Conservation (phyloP, 1,140 invertebrate species). For the Pogonomyrmex barbatus region DNA sequence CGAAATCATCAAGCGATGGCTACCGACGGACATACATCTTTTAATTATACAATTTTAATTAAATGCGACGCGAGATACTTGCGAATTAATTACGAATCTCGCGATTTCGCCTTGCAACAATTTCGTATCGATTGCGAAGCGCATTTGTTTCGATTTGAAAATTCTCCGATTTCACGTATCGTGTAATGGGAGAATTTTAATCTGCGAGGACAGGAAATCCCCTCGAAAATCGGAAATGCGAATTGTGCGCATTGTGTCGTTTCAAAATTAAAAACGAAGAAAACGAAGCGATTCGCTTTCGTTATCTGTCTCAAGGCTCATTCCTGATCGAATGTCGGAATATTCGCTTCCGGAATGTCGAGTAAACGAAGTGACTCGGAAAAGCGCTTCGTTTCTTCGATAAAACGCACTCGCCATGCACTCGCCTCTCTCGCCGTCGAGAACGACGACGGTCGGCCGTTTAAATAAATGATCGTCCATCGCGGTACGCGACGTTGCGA, state of each 20-base stretch:
- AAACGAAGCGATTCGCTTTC: neutral
- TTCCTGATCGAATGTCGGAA: too few relatives aligned
- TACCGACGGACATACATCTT: too few relatives aligned
- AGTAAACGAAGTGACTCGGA: neutral
- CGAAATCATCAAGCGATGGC: too few relatives aligned
- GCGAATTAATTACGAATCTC: too few relatives aligned
- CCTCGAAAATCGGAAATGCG: neutral
- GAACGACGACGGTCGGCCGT: neutral
- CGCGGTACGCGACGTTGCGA: conserved; percentile 1
- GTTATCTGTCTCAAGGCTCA: neutral
- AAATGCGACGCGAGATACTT: too few relatives aligned
- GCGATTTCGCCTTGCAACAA: neutral
- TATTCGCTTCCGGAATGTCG: neutral
- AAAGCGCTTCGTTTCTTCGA: neutral
- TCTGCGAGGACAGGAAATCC: neutral
- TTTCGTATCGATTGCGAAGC: neutral
- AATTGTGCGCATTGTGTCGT: neutral
- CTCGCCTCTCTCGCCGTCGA: neutral
- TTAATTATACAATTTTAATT: too few relatives aligned
- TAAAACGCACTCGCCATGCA: neutral
- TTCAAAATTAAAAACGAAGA: neutral
- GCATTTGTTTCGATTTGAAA: neutral
- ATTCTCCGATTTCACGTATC: neutral
- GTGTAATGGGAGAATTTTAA: neutral
- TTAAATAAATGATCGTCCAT: conserved; percentile 43